Evolutionary conservation across 2,113 vertebrate genomes (phyloP), one percentile per base, ranked within the genome.

Genomic region (Ornithorhynchus anatinus): DNA sequence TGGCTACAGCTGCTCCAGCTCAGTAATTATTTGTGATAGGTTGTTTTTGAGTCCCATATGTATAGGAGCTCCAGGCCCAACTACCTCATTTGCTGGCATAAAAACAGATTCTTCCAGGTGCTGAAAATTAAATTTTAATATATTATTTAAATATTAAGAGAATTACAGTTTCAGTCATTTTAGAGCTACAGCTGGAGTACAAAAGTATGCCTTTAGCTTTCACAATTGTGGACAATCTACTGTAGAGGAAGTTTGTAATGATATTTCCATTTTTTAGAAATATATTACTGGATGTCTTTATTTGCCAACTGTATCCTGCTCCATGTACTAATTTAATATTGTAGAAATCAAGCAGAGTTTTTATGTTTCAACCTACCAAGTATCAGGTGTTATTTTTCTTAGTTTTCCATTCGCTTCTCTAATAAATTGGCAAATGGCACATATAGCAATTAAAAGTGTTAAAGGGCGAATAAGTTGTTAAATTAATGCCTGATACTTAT

Each of bases 61-160:
- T 91, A 90, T 86, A 89, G 87, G 72, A 89, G 89, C 92, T 92
- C 77, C 85, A 84, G 89, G 91, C 89, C 86, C 75, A 86, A 79
- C 89, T 90, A 90, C 86, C 88, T 92, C 91, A 91, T 90, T 94
- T 93, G 76, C 89, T 92, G 93, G 92, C 93, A 92, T 66, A 83
- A 82, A 92, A 91, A 91, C 87, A 91, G 88, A 92, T 89, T 95
- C 88, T 92, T 95, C 93, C 95, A 95, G 92, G 92, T 95, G 92
- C 93, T 92, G 91, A 85, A 86, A 93, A 95, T 97, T 92, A 96
- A 97, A 96, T 92, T 96, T 96, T 96, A 90, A 97, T 95, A 89
- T 90, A 93, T 93, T 93, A 94, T 94, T 96, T 93, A 95, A 96
- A 95, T 96, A 97, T 96, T 95, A 92, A 95, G 93, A 91, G 91